phyloP scores from a whole-genome alignment of 1,140 invertebrate genomes.

The Papilio helenus region DNA sequence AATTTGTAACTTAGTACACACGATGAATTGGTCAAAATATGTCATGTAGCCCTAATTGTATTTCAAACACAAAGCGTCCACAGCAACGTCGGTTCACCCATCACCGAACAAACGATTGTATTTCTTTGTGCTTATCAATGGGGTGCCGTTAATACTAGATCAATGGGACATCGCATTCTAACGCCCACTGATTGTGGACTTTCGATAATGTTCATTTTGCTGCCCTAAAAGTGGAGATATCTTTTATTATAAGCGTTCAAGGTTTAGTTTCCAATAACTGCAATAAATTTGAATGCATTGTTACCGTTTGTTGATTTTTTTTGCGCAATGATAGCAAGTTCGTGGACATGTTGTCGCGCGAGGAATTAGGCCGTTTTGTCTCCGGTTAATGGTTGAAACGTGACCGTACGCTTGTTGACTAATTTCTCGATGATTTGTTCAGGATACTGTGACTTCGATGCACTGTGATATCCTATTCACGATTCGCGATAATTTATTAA shows the following conservation, averaged over 20 bases:
- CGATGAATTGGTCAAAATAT: constrained; percentile 25
- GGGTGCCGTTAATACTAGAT: constrained; percentile 73
- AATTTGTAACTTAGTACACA: neutral
- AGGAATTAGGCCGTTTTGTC: constrained; percentile 79
- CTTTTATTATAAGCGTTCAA: constrained; percentile 44
- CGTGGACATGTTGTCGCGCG: constrained; percentile 76
- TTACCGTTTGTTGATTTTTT: constrained; percentile 56
- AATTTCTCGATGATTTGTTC: constrained; percentile 75
- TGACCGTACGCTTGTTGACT: constrained; percentile 68
- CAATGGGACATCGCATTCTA: constrained; percentile 69
- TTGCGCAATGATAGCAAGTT: constrained; percentile 80
- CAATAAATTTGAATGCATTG: constrained; percentile 40
- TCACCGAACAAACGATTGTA: constrained; percentile 71
- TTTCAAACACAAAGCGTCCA: constrained; percentile 51
- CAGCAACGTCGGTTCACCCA: constrained; percentile 59
- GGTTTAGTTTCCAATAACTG: constrained; percentile 39
- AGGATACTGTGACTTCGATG: constrained; percentile 68
- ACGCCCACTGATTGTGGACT: constrained; percentile 56
- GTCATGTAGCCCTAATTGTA: constrained; percentile 39
- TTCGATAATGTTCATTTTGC: constrained; percentile 27
- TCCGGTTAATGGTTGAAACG: constrained; percentile 79
- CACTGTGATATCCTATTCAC: constrained; percentile 60
- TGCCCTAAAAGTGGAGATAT: constrained; percentile 5
- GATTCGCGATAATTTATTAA: constrained; percentile 63
- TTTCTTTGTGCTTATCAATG: constrained; percentile 73